Evolutionary conservation across 1,140 invertebrate species (phyloP), one percentile per base, ranked within the genome.

Genomic region (Cherax destructor): DNA sequence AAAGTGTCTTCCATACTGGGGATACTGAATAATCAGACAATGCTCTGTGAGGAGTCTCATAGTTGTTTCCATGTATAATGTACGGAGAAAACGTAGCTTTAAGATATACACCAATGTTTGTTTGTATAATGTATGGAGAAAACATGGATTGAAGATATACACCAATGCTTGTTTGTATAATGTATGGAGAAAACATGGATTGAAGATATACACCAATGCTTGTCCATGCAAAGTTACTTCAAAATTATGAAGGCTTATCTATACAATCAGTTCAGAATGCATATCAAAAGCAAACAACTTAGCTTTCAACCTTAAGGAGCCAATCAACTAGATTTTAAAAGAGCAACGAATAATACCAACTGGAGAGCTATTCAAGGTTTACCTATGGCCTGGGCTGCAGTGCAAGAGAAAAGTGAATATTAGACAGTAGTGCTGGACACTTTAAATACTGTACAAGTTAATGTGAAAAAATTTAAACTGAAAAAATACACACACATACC

Each of bases 311-410:
- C 69, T 72, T 72, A 3, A 72, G 24, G 69, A 4, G 5, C 10
- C n/a, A 5, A 72, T 72, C 21, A n/a, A 5, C 4, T 21, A 72
- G 24, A 72, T 5, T 24, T 5, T 24, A 72, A n/a, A 72, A 5
- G 13, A 65, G 69, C 69, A 18, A 72, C 69, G 24, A 24, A 50
- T 30, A 50, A 69, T 13, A 81, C n/a, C 61, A 77, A 74, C n/a
- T 76, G 52, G 7, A n/a, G 24, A 83, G 59, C 59, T n/a, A 24
- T 9, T 52, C 13, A 41, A 74, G 24, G 21, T 83, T 74, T 89
- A 89, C 87, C 87, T 89, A 89, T 10, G 69, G 87, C 87, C 87
- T 89, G 87, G 79, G 87, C 87, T 89, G 87, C 87, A 83, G 49
- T 81, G 77, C 69, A 50, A 89, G 52, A 72, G 56, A 89, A 61